phyloP scores from a whole-genome alignment of 2,797 vertebrate species.

The Lithobates sylvaticus region DNA sequence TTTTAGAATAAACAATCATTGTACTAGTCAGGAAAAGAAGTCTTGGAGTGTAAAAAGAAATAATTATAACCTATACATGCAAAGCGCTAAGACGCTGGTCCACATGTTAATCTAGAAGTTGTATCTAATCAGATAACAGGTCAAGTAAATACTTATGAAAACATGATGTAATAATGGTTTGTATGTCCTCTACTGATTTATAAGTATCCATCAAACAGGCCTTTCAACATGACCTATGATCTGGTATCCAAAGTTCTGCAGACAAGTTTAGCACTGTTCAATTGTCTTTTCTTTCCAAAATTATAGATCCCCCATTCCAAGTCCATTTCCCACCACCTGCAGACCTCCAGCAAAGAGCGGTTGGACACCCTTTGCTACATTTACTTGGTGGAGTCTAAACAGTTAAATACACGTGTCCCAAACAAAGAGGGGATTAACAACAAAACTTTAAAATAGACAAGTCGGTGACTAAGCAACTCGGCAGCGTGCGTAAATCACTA shows the following conservation, averaged over 20 bases:
- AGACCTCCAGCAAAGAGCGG: too few relatives aligned
- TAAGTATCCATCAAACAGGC: not conserved
- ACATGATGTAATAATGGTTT: not conserved
- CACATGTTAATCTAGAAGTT: conserved; percentile 4
- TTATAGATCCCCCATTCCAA: too few relatives aligned
- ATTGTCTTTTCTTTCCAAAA: too few relatives aligned
- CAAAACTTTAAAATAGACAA: too few relatives aligned
- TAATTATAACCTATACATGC: not conserved
- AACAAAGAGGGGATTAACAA: too few relatives aligned
- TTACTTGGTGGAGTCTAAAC: too few relatives aligned
- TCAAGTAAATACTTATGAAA: not conserved
- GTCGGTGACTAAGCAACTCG: too few relatives aligned
- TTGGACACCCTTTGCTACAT: too few relatives aligned
- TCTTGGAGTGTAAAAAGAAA: not conserved
- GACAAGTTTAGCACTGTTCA: too few relatives aligned
- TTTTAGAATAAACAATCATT: conserved; percentile 19
- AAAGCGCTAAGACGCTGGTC: not conserved
- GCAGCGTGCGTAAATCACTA: too few relatives aligned
- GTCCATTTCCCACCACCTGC: too few relatives aligned
- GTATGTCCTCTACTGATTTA: not conserved
- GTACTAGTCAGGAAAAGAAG: not conserved
- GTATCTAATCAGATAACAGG: not conserved
- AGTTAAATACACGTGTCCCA: too few relatives aligned
- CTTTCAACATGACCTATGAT: not conserved
- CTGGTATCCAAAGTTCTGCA: not conserved